These are phyloP conservation scores for Drosophila merina DNA, from an alignment of 2,888 invertebrate species.

Conservation along the genomic window DNA sequence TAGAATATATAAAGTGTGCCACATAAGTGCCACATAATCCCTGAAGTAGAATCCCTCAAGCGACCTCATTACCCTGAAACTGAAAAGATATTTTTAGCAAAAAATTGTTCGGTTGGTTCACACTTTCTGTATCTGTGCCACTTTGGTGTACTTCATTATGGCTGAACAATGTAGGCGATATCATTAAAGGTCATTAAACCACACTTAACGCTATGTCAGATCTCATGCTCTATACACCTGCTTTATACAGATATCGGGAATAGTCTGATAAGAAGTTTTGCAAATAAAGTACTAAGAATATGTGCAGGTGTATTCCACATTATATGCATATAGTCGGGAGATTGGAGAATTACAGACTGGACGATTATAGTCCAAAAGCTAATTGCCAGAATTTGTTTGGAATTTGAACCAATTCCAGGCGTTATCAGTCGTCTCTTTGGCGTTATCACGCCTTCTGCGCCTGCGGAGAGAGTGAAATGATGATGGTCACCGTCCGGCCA, in stretches of 20 bases:
- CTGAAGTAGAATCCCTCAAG: not conserved
- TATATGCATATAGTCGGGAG: not conserved
- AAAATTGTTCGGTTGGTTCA: not conserved
- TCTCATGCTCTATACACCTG: not conserved
- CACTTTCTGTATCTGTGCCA: conserved; percentile 3
- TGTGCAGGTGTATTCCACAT: not conserved
- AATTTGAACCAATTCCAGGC: conserved; percentile 20
- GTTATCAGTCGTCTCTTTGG: conserved; percentile 25
- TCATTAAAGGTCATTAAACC: conserved; percentile 10
- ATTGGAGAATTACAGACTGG: conserved; percentile 2
- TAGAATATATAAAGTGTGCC: no score
- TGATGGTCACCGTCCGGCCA: conserved; percentile 16
- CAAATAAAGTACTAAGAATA: not conserved
- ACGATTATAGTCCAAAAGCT: conserved; percentile 4
- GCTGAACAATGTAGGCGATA: conserved; percentile 1
- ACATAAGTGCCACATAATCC: no score
- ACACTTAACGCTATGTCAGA: conserved; percentile 5
- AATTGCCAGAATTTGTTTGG: conserved; percentile 19
- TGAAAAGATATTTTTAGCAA: conserved; percentile 10
- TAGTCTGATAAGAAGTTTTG: conserved; percentile 23
- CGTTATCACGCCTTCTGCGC: conserved; percentile 31
- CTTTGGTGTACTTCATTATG: conserved; percentile 6
- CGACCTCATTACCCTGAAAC: not conserved
- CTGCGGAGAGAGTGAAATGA: conserved; percentile 19
- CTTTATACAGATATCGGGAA: not conserved